A percentile compares a stretch with the other conserved stretches of the same genome.
Evolutionary conservation across 53 echinoderm and acorn worm species (phyloP).

Genomic region (Arbacia lixula): DNA sequence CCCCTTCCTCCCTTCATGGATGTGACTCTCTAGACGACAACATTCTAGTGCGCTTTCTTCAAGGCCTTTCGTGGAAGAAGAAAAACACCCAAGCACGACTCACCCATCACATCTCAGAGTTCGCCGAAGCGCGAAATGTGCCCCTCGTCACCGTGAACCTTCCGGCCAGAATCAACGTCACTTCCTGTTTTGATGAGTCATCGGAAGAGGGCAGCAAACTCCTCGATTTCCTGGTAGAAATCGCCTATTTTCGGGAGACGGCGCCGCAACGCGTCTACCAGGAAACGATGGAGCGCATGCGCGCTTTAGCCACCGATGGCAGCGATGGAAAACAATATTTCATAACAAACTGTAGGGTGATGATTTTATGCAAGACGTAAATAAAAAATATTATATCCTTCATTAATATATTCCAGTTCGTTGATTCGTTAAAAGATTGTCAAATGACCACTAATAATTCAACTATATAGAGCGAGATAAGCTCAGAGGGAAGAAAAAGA

Average conservation of each 20-base stretch:
- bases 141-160: not conserved
- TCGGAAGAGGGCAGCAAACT: slow-evolving; percentile 36
- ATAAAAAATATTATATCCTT: too few species aligned
- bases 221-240: slow-evolving; percentile 22
- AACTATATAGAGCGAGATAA: too few species aligned
- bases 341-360: not conserved
- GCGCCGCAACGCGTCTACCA: not conserved
- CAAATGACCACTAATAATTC: too few species aligned
- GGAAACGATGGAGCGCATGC: not conserved
- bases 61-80: not conserved
- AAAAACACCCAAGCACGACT: not conserved
- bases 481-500: too few species aligned
- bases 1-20: too few species aligned
- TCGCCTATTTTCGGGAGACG: slow-evolving; percentile 16
- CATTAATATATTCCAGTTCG: too few species aligned
- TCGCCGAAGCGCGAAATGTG: not conserved
- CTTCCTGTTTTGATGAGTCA: slow-evolving; percentile 18
- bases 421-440: too few species aligned
- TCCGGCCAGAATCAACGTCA: slow-evolving; percentile 36
- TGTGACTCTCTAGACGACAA: too few species aligned
- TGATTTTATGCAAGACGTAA: slow-evolving; percentile 1
- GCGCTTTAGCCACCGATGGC: not conserved
- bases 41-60: not conserved
- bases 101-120: not conserved
- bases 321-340: slow-evolving; percentile 10